Conservation (phyloP, 2,888 invertebrate genomes). For the Alloplasta piceator region DNA sequence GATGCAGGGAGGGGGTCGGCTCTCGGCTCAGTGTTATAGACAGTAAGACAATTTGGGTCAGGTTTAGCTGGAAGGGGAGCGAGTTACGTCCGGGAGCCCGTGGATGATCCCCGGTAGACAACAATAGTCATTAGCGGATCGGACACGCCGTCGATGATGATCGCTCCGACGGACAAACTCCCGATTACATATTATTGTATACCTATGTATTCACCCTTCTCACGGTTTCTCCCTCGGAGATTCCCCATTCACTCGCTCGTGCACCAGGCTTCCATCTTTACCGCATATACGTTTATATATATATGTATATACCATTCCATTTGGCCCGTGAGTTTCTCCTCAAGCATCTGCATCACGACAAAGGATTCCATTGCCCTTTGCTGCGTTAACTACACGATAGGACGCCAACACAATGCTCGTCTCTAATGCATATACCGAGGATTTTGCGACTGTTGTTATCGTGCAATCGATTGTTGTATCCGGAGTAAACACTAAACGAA, state of each 20-base stretch:
- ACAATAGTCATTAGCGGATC: constrained; percentile 81
- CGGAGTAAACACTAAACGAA: too few relatives aligned
- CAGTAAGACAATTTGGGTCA: constrained; percentile 78
- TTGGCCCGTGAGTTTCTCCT: constrained; percentile 38
- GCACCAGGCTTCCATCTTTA: constrained; percentile 38
- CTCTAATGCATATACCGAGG: constrained; percentile 31
- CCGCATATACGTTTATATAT: not conserved
- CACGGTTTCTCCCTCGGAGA: constrained; percentile 24
- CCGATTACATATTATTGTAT: constrained; percentile 35
- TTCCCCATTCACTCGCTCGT: constrained; percentile 54
- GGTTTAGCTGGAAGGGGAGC: constrained; percentile 60
- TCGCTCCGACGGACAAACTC: constrained; percentile 73
- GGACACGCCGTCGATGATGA: constrained; percentile 70
- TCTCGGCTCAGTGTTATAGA: constrained; percentile 49
- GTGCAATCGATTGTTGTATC: constrained; percentile 23
- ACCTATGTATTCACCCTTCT: constrained; percentile 20
- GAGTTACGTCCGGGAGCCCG: constrained; percentile 69
- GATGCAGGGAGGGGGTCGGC: constrained; percentile 23
- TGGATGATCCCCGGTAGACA: constrained; percentile 78
- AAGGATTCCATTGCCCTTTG: constrained; percentile 63
- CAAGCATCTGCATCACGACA: constrained; percentile 68
- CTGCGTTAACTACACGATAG: constrained; percentile 16
- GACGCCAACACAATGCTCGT: constrained; percentile 39
- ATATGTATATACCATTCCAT: constrained; percentile 18
- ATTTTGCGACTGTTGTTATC: constrained; percentile 46